These are phyloP conservation scores for Callosobruchus maculatus DNA, from an alignment of 2,888 invertebrate species.

Conservation along the genomic window DNA sequence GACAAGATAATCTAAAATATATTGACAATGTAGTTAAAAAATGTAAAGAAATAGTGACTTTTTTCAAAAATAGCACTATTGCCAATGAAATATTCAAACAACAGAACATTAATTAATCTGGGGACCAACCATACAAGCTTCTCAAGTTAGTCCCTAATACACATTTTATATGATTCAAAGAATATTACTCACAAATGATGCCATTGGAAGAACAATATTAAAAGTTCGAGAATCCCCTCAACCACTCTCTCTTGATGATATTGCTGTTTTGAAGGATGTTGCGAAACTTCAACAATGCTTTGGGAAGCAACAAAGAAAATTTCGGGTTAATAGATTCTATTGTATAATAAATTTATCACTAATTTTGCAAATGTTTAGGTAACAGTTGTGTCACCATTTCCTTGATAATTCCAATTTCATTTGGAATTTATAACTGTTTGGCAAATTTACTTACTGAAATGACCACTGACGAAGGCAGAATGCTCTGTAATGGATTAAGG, in stretches of 20 bases:
- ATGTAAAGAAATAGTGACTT: slow-evolving; percentile 15
- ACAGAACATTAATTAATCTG: slow-evolving; percentile 11
- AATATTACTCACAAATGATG: slow-evolving; percentile 12
- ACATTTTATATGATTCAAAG: slow-evolving; percentile 15
- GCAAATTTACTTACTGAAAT: slow-evolving; percentile 1
- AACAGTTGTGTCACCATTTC: slow-evolving; percentile 11
- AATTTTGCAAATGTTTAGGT: slow-evolving; percentile 1
- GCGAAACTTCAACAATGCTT: slow-evolving; percentile 7
- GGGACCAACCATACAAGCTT: slow-evolving; percentile 12
- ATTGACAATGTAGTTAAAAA: slow-evolving; percentile 7
- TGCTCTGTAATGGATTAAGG: slow-evolving; percentile 8
- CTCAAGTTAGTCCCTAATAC: too few species aligned
- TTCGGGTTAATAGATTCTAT: slow-evolving; percentile 6
- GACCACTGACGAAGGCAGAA: slow-evolving; percentile 12
- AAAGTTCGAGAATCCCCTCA: slow-evolving; percentile 16
- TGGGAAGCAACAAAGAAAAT: slow-evolving; percentile 18
- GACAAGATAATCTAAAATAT: slow-evolving; percentile 10
- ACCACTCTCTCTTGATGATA: slow-evolving; percentile 10
- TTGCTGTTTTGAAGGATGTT: slow-evolving; percentile 13
- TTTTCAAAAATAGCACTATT: slow-evolving; percentile 10
- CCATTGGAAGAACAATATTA: slow-evolving; percentile 12
- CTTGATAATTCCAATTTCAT: slow-evolving; percentile 9
- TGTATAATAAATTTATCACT: background rate
- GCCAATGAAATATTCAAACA: slow-evolving; percentile 12
- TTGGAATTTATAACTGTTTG: slow-evolving; percentile 8